Conservation (phyloP, 2,113 vertebrate genomes). For the Scartelaos histophorus region DNA sequence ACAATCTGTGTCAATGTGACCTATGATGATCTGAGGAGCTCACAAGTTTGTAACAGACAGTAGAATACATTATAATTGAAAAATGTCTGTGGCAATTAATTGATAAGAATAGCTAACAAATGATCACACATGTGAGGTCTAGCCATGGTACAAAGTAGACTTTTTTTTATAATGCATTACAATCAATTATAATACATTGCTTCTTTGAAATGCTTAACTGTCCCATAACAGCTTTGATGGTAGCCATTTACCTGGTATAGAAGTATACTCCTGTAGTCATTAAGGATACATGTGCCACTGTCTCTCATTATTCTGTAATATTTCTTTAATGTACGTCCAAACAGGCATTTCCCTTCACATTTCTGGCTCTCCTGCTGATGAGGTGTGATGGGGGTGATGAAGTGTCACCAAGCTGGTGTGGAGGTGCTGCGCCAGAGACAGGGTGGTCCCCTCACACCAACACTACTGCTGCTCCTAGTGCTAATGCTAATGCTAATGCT, state of each 20-base stretch:
- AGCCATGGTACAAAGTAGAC: no score
- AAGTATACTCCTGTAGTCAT: no score
- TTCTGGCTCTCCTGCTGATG: slow-evolving; percentile 51
- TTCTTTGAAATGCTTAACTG: no score
- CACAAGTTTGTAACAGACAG: no score
- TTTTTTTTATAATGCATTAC: no score
- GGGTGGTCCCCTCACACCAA: slow-evolving; percentile 56
- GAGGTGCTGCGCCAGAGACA: slow-evolving; percentile 60
- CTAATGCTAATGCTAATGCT: slow-evolving; percentile 26
- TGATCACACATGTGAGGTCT: no score
- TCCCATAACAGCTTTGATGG: no score
- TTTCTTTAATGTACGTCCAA: slow-evolving; percentile 2
- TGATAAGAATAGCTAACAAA: no score
- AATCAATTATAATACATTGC: no score
- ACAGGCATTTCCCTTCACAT: slow-evolving; percentile 24
- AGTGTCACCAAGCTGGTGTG: slow-evolving; percentile 60
- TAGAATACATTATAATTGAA: no score
- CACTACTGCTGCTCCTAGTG: background rate
- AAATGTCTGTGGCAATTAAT: no score
- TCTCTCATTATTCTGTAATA: background rate
- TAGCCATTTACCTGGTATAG: no score
- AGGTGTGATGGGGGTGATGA: slow-evolving; percentile 67
- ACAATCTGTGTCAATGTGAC: background rate
- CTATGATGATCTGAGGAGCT: background rate
- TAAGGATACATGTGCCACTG: background rate